A percentile compares a stretch with the other conserved stretches of the same genome.
These are phyloP conservation scores for Antrozous pallidus DNA, from an alignment of 2,797 vertebrate genomes.

Conservation along the genomic window DNA sequence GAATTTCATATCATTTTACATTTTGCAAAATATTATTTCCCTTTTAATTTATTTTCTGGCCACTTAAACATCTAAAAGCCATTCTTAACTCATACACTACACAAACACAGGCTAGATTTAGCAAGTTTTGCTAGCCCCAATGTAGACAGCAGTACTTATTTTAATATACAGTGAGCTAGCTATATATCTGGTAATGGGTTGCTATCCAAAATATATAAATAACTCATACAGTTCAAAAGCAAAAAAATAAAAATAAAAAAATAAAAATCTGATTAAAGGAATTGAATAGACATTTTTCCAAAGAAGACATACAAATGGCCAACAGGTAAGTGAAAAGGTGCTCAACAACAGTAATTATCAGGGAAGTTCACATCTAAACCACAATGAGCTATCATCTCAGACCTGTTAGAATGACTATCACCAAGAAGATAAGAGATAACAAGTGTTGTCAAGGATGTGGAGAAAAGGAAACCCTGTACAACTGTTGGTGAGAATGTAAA, in stretches of 20 bases:
- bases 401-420: not conserved
- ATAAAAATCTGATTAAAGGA: not conserved
- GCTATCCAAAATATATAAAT: not conserved
- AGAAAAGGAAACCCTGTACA: not conserved
- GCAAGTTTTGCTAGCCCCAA: not conserved
- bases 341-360: not conserved
- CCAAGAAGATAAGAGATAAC: not conserved
- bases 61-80: not conserved
- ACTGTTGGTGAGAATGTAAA: not conserved
- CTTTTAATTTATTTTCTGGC: not conserved
- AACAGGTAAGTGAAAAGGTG: not conserved
- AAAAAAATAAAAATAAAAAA: not conserved
- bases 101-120: not conserved
- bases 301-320: not conserved
- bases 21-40: not conserved
- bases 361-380: not conserved
- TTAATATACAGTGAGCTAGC: not conserved
- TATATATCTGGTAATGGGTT: not conserved
- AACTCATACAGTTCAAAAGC: not conserved
- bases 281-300: not conserved
- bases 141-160: not conserved
- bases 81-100: not conserved
- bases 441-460: not conserved
- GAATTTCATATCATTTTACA: conserved; percentile 22
- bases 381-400: not conserved